Conservation (phyloP, 2,797 vertebrate genomes). For the Potorous gilbertii region DNA sequence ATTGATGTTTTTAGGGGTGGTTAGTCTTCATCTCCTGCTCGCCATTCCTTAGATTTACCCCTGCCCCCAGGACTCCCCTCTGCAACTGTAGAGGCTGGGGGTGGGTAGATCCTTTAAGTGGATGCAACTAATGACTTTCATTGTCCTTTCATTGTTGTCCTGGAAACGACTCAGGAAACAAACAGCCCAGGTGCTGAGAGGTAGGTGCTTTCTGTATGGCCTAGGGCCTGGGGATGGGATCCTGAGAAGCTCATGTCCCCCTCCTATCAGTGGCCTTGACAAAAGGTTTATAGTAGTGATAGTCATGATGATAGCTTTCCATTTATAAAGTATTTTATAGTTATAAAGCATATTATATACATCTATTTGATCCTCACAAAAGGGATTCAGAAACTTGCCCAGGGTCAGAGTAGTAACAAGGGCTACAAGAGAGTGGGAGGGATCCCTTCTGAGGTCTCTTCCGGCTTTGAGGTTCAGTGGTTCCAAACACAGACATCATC, state of each 20-base stretch:
- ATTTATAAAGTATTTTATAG: not conserved
- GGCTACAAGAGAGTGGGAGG: not conserved
- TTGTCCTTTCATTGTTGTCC: not conserved
- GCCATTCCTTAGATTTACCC: not conserved
- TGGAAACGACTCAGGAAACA: not conserved
- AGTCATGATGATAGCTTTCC: not conserved
- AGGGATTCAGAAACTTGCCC: not conserved
- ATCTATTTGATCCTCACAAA: not conserved
- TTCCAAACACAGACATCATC: not conserved
- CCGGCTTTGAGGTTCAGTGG: not conserved
- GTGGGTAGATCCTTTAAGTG: not conserved
- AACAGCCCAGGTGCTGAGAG: not conserved
- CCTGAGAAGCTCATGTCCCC: not conserved
- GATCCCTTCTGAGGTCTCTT: not conserved
- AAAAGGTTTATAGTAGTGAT: not conserved
- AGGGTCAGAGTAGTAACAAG: not conserved
- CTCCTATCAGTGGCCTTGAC: not conserved
- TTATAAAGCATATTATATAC: not conserved
- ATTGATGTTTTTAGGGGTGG: not conserved
- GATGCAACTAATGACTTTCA: not conserved
- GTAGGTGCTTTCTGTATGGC: not conserved
- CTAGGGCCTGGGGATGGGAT: not conserved
- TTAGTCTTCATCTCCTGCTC: not conserved
- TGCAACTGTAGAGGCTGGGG: not conserved
- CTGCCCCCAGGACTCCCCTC: not conserved